phyloP scores from a whole-genome alignment of 2,113 vertebrate genomes.

The Mus pahari region DNA sequence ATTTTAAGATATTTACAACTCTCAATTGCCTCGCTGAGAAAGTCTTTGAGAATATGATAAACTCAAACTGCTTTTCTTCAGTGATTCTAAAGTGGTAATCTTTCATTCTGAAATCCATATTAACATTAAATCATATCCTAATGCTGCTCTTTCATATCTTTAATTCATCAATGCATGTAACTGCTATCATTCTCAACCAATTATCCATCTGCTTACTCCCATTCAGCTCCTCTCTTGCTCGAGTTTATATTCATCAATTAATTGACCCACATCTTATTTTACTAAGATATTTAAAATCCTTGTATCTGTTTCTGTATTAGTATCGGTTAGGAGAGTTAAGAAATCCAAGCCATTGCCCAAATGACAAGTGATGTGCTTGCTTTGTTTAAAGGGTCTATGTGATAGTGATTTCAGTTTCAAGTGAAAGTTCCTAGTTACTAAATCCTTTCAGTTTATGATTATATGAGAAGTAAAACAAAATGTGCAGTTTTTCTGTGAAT shows the following conservation, averaged over 20 bases:
- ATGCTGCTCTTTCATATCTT: neutral
- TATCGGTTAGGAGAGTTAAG: neutral
- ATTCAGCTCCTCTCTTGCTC: slow-evolving; percentile 24
- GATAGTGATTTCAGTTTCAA: neutral
- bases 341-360: neutral
- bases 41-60: slow-evolving; percentile 1
- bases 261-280: neutral
- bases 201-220: neutral
- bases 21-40: neutral
- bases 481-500: neutral
- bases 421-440: neutral
- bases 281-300: neutral
- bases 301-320: neutral
- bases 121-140: slow-evolving; percentile 14
- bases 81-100: slow-evolving; percentile 5
- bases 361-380: neutral
- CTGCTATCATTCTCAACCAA: slow-evolving; percentile 2
- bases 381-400: neutral
- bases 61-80: slow-evolving; percentile 26
- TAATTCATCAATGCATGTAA: slow-evolving; percentile 19
- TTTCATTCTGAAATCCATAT: slow-evolving; percentile 32
- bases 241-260: neutral
- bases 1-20: slow-evolving; percentile 56
- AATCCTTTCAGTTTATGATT: neutral
- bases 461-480: neutral